Conservation (phyloP, 1,140 invertebrate genomes). For the Akabosia matsudoensis region DNA sequence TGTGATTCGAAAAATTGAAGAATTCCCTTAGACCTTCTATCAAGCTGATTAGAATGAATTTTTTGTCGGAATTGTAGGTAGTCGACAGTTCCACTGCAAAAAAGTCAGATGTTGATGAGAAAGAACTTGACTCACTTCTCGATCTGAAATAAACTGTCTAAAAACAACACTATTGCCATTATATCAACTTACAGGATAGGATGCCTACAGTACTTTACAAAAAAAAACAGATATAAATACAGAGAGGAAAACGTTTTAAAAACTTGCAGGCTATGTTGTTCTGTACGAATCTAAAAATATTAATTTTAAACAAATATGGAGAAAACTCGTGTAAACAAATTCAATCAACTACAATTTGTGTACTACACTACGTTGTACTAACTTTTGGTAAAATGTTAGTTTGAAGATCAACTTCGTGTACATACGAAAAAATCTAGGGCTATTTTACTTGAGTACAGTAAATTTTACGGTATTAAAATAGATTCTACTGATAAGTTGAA, state of each 20-base stretch:
- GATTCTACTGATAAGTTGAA: too few species aligned
- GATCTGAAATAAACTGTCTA: conserved; percentile 39
- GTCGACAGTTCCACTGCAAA: conserved; percentile 31
- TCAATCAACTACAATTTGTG: neutral
- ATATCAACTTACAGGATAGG: conserved; percentile 23
- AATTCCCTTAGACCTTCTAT: neutral
- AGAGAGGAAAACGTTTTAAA: too few species aligned
- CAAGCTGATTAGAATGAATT: conserved; percentile 12
- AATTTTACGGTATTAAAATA: too few species aligned
- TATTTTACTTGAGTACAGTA: too few species aligned
- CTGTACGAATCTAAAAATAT: neutral
- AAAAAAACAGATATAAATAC: too few species aligned
- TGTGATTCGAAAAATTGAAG: conserved; percentile 22
- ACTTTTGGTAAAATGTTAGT: neutral
- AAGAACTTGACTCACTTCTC: conserved; percentile 40
- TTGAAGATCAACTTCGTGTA: neutral
- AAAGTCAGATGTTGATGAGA: conserved; percentile 32
- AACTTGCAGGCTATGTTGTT: conserved; percentile 11
- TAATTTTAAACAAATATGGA: too few species aligned
- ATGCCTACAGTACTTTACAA: conserved; percentile 19
- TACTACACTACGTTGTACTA: conserved; percentile 4
- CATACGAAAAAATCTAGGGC: neutral
- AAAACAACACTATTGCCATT: conserved; percentile 26
- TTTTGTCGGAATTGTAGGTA: conserved; percentile 18
- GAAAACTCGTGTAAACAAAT: neutral